phyloP scores from a whole-genome alignment of 1,140 invertebrate species.

The Cataglyphis hispanica region DNA sequence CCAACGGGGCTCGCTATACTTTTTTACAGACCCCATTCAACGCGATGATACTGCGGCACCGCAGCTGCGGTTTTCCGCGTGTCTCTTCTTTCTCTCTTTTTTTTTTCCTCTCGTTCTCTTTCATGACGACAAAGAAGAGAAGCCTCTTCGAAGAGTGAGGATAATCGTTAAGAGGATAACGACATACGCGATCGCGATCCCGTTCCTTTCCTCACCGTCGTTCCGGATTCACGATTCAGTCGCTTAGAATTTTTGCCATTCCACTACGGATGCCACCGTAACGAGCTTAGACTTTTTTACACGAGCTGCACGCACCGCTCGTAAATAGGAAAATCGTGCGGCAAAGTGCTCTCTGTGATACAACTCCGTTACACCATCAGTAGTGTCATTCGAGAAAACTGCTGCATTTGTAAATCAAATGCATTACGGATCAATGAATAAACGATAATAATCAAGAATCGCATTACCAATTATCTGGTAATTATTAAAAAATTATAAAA shows the following conservation, averaged over 20 bases:
- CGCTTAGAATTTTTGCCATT: constrained; percentile 55
- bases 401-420: constrained; percentile 23
- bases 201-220: neutral
- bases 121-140: neutral
- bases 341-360: neutral
- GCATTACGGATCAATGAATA: neutral
- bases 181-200: constrained; percentile 1
- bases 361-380: neutral
- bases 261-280: neutral
- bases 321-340: constrained; percentile 24
- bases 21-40: constrained; percentile 33
- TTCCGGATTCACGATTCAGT: constrained; percentile 19
- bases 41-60: neutral
- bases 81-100: too few species aligned
- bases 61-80: constrained; percentile 41
- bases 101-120: neutral
- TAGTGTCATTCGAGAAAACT: neutral
- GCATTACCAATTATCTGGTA: neutral
- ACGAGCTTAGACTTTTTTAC: constrained; percentile 17
- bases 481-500: constrained; percentile 17
- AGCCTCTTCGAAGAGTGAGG: neutral
- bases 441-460: neutral
- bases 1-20: neutral
- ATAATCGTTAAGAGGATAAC: constrained; percentile 64
- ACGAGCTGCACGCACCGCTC: constrained; percentile 18